Conservation (phyloP, 30 jellyfish, hydroid and myxozoan species). For the Turritopsis dohrnii region DNA sequence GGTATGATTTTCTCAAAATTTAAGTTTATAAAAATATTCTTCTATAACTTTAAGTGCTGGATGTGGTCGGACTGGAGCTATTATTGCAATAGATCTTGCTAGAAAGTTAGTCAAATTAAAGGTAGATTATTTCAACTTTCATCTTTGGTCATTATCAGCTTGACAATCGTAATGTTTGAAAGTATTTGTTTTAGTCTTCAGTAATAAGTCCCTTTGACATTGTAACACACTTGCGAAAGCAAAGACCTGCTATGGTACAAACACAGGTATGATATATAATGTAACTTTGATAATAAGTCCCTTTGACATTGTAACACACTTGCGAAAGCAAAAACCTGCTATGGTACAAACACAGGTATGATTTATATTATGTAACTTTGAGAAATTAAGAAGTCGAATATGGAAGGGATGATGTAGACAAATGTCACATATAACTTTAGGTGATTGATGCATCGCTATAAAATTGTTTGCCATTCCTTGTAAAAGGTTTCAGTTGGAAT, state of each 20-base stretch:
- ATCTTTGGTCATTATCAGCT: not conserved
- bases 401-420: too few relatives aligned
- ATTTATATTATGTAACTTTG: not conserved
- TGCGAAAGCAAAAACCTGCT: constrained; percentile 81
- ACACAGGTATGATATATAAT: constrained; percentile 50
- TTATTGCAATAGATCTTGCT: constrained; percentile 87
- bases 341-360: constrained; percentile 91
- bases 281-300: constrained; percentile 19
- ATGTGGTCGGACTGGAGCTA: constrained; percentile 96
- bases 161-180: not conserved
- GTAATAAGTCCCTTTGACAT: constrained; percentile 41
- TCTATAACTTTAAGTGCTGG: constrained; percentile 66
- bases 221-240: constrained; percentile 60
- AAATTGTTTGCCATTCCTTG: too few relatives aligned
- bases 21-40: too few relatives aligned
- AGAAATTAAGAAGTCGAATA: too few relatives aligned
- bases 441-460: too few relatives aligned
- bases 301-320: constrained; percentile 44
- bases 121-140: constrained; percentile 27
- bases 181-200: constrained; percentile 18
- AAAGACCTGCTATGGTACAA: constrained; percentile 94
- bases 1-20: too few relatives aligned
- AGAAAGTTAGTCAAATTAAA: constrained; percentile 47
- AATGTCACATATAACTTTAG: too few relatives aligned
- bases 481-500: too few relatives aligned